Base-by-base conservation (phyloP, 2,888 invertebrate species). In the Drosophila kambysellisi region DNA sequence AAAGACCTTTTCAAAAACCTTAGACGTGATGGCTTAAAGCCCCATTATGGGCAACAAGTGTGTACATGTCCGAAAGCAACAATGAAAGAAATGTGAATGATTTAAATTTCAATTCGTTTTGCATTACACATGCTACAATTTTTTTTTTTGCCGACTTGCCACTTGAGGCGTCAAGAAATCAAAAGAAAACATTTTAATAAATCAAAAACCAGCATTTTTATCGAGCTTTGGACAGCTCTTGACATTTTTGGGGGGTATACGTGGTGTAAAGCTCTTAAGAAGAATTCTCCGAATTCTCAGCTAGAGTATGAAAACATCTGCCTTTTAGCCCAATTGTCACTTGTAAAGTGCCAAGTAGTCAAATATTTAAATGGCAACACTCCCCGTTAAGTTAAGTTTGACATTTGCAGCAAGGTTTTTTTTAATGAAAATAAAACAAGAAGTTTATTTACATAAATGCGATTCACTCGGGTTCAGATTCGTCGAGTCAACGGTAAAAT, bases 101-200 rank as follows among this genome's bases (percentile, higher is more conserved):
- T 81, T 66, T 54, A 48, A 64, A 53, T 61, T 67, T 63, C 32
- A 62, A 66, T 58, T 51, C 37, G 37, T 15, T 39, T 69, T 56
- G 56, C 50, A 66, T 82, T 81, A 67, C 70, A 64, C 32, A 59
- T 56, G 58, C 41, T 32, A 39, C 17, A 51, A 58, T 8, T 51
- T 65, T 25, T 65, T 25, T 25, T 25, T 58, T 57, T 71, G 70
- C 53, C 74, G 50, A 48, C 35, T 53, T 59, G 60, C 43, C 76
- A 81, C 86, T 86, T 83, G 76, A 76, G 69, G 76, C 74, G 74
- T 87, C 72, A 75, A 48, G 46, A 56, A 83, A 81, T 74, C 62
- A 72, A 77, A 79, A 53, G 79, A 74, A 80, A 82, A 84, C 77
- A 83, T 83, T 81, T 85, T 60, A 79, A 89, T 89, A 83, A 81